Base-by-base conservation (phyloP, 2,888 invertebrate genomes). In the Hesperia comma region DNA sequence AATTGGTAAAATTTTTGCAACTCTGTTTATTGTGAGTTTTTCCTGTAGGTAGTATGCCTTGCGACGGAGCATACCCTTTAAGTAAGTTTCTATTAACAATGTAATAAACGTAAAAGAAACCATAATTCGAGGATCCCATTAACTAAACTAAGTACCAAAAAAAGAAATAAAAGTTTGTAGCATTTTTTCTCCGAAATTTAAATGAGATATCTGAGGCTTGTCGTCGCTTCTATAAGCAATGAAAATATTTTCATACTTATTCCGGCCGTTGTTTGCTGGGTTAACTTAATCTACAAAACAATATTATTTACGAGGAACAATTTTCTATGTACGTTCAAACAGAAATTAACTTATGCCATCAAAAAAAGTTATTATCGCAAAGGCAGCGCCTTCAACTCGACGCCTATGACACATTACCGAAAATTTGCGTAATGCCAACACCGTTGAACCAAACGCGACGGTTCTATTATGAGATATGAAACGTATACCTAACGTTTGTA, bases 401-500 rank as follows among this genome's bases (percentile, higher is more conserved):
- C 74, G 75, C 77, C 78, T 83, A 83, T 84, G 84, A 86, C 84
- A 83, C 85, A 88, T 87, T 85, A 87, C 83, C 74, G 77, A 72
- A 85, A 88, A 86, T 85, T 86, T 85, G 81, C 85, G 84, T 89
- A 83, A 86, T 84, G 84, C 89, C 84, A 87, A 88, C 85, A 85
- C 84, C 81, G 81, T 84, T 82, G 72, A 76, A 51, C 51, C 21
- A 21, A 51, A 80, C 83, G 82, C 79, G 79, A 81, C 81, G 84
- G 85, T 82, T 83, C 83, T 86, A 85, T 86, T 84, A 85, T 75
- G 82, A 84, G 87, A 90, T 89, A 88, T 86, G 86, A 87, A 88
- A 89, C 88, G 86, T 89, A 88, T 88, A 49, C 49, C 19, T 49
- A 89, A 85, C 89, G 88, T 85, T 89, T 87, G 88, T 89, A 90